Conservation (phyloP, 2,113 vertebrate species). For the Urocolius indicus region DNA sequence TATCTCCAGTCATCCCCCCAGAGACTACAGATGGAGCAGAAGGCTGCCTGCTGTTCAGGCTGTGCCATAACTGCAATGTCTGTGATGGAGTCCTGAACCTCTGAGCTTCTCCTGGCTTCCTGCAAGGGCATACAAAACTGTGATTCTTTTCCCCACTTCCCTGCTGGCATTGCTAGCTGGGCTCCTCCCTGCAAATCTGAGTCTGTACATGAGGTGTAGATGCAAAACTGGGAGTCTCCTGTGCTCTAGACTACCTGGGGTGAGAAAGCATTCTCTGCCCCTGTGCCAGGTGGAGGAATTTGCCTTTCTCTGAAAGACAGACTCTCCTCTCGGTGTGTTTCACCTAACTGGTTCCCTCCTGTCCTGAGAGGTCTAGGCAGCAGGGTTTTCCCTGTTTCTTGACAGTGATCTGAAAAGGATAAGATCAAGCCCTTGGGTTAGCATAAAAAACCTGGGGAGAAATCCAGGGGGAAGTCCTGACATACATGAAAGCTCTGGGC, state of each 20-base stretch:
- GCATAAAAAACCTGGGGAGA: not conserved
- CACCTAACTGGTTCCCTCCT: not conserved
- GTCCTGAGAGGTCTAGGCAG: not conserved
- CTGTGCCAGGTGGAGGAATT: not conserved
- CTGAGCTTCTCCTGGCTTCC: not conserved
- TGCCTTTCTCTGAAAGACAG: not conserved
- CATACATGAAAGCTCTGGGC: not conserved
- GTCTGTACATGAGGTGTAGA: not conserved
- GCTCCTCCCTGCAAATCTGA: not conserved
- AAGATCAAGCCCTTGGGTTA: slow-evolving; percentile 6
- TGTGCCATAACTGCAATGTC: not conserved
- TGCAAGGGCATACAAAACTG: not conserved
- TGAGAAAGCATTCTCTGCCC: not conserved
- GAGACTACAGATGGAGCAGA: not conserved
- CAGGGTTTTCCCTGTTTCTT: not conserved
- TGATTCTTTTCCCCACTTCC: not conserved
- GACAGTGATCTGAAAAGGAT: not conserved
- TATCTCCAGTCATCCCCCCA: not conserved
- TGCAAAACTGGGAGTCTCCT: not conserved
- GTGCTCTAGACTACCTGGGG: not conserved
- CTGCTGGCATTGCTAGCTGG: not conserved
- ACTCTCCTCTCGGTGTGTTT: not conserved
- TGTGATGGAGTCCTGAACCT: not conserved
- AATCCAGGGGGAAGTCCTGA: not conserved
- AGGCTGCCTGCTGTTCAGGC: not conserved